Conservation (phyloP, 2,888 invertebrate species). For the Hyppa rectilinea region DNA sequence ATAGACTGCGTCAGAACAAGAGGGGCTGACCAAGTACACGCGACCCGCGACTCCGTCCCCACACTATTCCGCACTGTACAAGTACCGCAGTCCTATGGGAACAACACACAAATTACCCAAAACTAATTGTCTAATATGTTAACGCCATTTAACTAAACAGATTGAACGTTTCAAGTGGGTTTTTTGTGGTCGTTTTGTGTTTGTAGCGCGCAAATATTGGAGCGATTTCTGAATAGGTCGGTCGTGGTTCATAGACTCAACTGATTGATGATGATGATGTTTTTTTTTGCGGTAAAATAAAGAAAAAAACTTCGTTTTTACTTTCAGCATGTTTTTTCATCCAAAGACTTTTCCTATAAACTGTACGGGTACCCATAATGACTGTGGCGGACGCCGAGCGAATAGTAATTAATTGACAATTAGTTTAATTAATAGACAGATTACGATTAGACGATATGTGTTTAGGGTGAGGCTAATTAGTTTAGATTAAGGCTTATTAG, state of each 20-base stretch:
- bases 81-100: constrained; percentile 81
- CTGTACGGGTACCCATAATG: too few species aligned
- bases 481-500: too few species aligned
- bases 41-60: constrained; percentile 58
- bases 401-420: too few species aligned
- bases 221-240: constrained; percentile 29
- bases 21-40: constrained; percentile 77
- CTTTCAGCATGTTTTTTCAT: not conserved
- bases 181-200: constrained; percentile 47
- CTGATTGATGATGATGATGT: not conserved
- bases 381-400: too few species aligned
- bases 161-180: constrained; percentile 69
- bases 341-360: not conserved
- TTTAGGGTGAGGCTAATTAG: too few species aligned
- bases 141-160: constrained; percentile 86
- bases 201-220: constrained; percentile 43
- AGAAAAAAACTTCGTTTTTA: not conserved
- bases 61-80: constrained; percentile 37
- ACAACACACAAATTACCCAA: constrained; percentile 88
- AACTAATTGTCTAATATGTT: constrained; percentile 86
- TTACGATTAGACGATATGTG: too few species aligned
- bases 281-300: not conserved
- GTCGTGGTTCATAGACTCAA: not conserved
- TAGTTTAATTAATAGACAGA: too few species aligned
- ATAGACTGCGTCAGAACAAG: constrained; percentile 58